These are phyloP conservation scores for Acheta domesticus DNA, from an alignment of 2,888 invertebrate genomes.

Conservation along the genomic window DNA sequence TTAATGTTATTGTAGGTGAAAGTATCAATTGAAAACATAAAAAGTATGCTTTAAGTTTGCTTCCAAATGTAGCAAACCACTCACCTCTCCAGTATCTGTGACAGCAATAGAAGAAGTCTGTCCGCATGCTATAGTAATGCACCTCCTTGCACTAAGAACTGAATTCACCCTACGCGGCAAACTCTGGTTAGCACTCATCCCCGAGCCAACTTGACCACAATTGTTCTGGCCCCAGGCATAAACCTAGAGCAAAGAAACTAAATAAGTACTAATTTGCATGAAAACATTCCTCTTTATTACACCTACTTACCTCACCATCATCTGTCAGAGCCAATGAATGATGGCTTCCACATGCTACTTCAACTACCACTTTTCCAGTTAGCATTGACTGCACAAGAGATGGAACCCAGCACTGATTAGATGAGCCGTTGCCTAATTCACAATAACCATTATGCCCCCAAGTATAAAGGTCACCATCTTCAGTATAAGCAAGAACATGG, in stretches of 20 bases:
- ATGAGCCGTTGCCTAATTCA: conserved; percentile 56
- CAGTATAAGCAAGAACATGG: conserved; percentile 57
- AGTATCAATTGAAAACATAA: too few species aligned
- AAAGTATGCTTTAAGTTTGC: too few species aligned
- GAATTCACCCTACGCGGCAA: conserved; percentile 52
- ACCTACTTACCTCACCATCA: conserved; percentile 53
- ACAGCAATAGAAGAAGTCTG: conserved; percentile 57
- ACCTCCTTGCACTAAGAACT: conserved; percentile 48
- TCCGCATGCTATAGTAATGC: conserved; percentile 55
- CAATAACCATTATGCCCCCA: conserved; percentile 61
- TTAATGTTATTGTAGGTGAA: too few species aligned
- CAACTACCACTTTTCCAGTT: conserved; percentile 49
- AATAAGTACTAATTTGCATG: neutral
- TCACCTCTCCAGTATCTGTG: conserved; percentile 55
- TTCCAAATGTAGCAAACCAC: conserved; percentile 19
- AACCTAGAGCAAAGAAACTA: conserved; percentile 46
- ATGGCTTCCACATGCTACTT: conserved; percentile 58
- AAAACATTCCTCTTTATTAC: neutral
- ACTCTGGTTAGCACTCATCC: conserved; percentile 54
- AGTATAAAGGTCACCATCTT: conserved; percentile 54
- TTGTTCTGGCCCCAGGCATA: conserved; percentile 62
- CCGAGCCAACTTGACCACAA: conserved; percentile 58
- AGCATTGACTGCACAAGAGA: conserved; percentile 50
- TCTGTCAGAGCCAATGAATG: conserved; percentile 56
- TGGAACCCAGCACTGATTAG: conserved; percentile 53